Evolutionary conservation across 2,113 vertebrate genomes (phyloP), one percentile per base, ranked within the genome.

Genomic region (Chamaetylas fuelleborni): DNA sequence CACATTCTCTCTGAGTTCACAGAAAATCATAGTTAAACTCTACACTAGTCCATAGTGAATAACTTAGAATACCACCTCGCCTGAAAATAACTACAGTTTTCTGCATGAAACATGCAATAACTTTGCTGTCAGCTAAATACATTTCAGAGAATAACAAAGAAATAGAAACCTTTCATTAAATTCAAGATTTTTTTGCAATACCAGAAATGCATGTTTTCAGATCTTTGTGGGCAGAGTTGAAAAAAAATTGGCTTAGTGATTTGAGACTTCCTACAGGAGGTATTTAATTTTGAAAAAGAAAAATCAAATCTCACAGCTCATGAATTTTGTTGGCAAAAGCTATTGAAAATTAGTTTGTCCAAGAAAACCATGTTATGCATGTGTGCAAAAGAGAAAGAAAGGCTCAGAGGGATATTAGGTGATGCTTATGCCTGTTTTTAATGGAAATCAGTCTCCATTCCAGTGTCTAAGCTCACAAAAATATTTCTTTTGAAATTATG

Each of bases 31-130:
- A 74, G 85, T 86, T 90, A 97, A 77, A 85, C 94, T 97, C 56
- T 95, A 96, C 70, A 97, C 65, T 76, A 95, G n/a, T 50, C 95
- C 80, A n/a, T 89, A 97, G 47, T 86, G 94, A 87, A 93, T 94
- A 82, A 80, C 56, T 91, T 95, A 97, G 53, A 94, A 60, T 67
- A 96, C 69, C 12, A 95, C 58, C 33, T 96, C 50, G 96, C 81
- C 96, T 98, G 71, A 36, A 88, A 94, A 89, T 86, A 87, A 89
- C 71, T 81, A 34, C 16, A 73, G 45, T 83, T 92, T 89, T n/a
- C 50, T 76, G n/a, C 48, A 70, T 48, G 33, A 57, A 80, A 74
- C 22, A n/a, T n/a, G 14, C 48, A 89, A 54, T 9, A 43, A 23
- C 42, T 91, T 86, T 86, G 12, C n/a, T 85, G 36, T 36, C 22